A percentile compares a stretch with the other conserved stretches of the same genome.
Conservation (phyloP, 2,888 invertebrate species). For the Phania funesta region DNA sequence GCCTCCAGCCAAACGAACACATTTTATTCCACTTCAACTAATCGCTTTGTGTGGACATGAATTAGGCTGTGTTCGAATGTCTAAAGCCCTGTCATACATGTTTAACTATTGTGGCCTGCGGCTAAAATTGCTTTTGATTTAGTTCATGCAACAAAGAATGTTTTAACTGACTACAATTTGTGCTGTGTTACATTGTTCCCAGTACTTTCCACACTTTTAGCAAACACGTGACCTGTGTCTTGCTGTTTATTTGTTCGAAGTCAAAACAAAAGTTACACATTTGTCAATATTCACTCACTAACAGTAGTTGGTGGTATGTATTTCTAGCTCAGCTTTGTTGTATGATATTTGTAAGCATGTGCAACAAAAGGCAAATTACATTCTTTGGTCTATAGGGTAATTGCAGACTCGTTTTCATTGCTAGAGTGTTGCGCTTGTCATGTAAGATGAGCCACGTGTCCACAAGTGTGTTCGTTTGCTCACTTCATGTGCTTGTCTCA, state of each 20-base stretch:
- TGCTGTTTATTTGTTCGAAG: slow-evolving; percentile 48
- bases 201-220: slow-evolving; percentile 17
- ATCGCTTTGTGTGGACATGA: slow-evolving; percentile 52
- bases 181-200: slow-evolving; percentile 45
- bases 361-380: slow-evolving; percentile 19
- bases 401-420: slow-evolving; percentile 34
- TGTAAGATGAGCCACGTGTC: slow-evolving; percentile 55
- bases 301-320: slow-evolving; percentile 42
- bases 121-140: slow-evolving; percentile 52
- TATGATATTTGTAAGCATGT: slow-evolving; percentile 24
- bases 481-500: slow-evolving; percentile 27
- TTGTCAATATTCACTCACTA: slow-evolving; percentile 60
- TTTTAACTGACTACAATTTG: slow-evolving; percentile 48
- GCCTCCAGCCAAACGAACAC: slow-evolving; percentile 51
- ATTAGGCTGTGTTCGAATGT: not conserved
- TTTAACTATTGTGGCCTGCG: slow-evolving; percentile 57
- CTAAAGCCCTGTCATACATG: not conserved
- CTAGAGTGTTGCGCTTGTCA: slow-evolving; percentile 62
- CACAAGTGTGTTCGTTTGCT: slow-evolving; percentile 54
- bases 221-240: slow-evolving; percentile 51
- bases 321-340: slow-evolving; percentile 4
- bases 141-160: slow-evolving; percentile 17
- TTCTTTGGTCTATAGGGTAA: slow-evolving; percentile 14
- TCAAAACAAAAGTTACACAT: slow-evolving; percentile 63
- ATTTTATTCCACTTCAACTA: slow-evolving; percentile 62